phyloP scores from a whole-genome alignment of 2,113 vertebrate genomes.

The Australoheros scitulus region DNA sequence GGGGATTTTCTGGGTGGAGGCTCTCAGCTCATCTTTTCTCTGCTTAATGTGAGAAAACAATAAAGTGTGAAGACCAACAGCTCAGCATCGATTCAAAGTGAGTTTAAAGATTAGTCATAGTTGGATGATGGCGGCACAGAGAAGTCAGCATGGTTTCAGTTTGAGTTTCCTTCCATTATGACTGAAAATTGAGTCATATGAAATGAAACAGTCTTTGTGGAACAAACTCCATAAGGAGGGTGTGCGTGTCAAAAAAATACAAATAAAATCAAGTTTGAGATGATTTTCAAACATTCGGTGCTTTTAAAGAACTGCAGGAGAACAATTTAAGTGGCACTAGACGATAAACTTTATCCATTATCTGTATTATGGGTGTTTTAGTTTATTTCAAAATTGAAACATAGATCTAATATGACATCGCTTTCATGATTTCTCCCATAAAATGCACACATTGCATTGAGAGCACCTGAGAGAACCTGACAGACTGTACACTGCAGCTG shows the following conservation, averaged over 20 bases:
- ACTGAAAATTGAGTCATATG: neutral
- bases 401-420: accelerated
- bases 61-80: neutral
- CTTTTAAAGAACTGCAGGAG: too few relatives aligned
- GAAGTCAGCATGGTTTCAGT: neutral
- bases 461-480: neutral
- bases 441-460: accelerated
- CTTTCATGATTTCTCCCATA: neutral
- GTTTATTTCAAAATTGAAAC: neutral
- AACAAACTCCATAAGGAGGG: neutral
- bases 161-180: neutral
- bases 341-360: accelerated
- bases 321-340: neutral
- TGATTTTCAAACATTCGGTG: neutral
- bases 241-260: neutral
- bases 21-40: neutral
- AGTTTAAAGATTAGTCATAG: neutral
- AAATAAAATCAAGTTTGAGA: neutral
- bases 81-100: neutral
- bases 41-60: neutral
- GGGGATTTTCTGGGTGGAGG: neutral
- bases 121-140: accelerated
- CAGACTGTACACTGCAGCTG: neutral
- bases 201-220: neutral
- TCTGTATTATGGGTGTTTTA: neutral